Base-by-base conservation (phyloP, 1,140 invertebrate species). In the Ceratoteleas bidentatus region DNA sequence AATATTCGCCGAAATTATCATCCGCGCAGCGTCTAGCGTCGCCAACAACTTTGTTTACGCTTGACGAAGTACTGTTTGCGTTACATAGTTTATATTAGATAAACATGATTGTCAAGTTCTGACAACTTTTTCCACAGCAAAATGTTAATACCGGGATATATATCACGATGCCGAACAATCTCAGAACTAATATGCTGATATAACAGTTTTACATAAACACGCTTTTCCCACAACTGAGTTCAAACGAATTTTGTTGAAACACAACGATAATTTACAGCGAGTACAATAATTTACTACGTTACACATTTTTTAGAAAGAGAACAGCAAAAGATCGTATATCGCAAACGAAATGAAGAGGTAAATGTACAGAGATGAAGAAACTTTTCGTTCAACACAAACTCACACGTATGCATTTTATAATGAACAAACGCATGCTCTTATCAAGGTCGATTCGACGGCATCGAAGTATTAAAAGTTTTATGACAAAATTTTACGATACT, bases 31-130 rank as follows among this genome's bases (percentile, higher is more conserved):
- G 40, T n/a, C n/a, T n/a, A n/a, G n/a, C n/a, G n/a, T n/a, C n/a
- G n/a, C n/a, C n/a, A n/a, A n/a, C n/a, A n/a, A n/a, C n/a, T n/a
- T n/a, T n/a, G n/a, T n/a, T n/a, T n/a, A n/a, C n/a, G n/a, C n/a
- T n/a, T n/a, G 58, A 72, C 66, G 24, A 58, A 72, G 68, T 72
- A 43, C 53, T 54, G 66, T 79, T 72, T 64, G 54, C 60, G 65
- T 70, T 66, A 70, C 53, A 70, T 52, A 78, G 58, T 78, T 58
- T 58, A 47, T 65, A 65, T 70, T 70, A 78, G 75, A 78, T 78
- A 78, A 78, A 78, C 75, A 58, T 58, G 66, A 65, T 78, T 70
- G 65, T 78, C 50, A 64, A 69, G 65, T 70, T 77, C 58, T 68
- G 34, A 54, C 58, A 77, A 69, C 65, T 77, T 77, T 77, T 77